A percentile compares a stretch with the other conserved stretches of the same genome.
Evolutionary conservation across 1,140 invertebrate genomes (phyloP).

Genomic region (Oreohelix idahoensis): DNA sequence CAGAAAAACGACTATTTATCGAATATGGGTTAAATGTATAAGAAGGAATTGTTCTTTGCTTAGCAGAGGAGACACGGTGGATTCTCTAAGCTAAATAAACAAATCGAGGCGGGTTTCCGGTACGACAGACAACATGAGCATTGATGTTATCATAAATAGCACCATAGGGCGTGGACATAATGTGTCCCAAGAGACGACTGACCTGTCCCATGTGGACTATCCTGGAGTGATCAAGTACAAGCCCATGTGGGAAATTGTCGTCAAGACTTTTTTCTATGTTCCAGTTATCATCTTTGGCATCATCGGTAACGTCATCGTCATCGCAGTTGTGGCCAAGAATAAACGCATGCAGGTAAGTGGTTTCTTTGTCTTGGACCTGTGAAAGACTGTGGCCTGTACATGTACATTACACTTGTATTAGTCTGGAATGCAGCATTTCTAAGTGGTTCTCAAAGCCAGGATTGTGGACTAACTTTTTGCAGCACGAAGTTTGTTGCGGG

Average conservation of each 20-base stretch:
- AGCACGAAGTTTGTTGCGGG: no score
- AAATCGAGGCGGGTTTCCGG: background rate
- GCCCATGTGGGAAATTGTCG: slow-evolving; percentile 58
- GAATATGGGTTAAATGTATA: no score
- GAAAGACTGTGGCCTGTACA: no score
- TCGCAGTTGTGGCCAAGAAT: slow-evolving; percentile 58
- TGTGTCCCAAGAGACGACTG: background rate
- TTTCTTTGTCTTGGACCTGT: no score
- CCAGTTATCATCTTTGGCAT: slow-evolving; percentile 59
- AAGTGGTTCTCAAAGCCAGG: no score
- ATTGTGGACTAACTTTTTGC: no score
- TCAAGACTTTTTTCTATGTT: slow-evolving; percentile 68
- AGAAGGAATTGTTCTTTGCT: no score
- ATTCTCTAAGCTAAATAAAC: background rate
- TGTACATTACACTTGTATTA: no score
- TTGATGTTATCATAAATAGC: background rate
- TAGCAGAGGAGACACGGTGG: background rate
- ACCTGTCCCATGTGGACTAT: slow-evolving; percentile 46
- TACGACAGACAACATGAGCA: background rate
- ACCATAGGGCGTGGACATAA: background rate
- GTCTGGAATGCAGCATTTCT: no score
- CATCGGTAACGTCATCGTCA: slow-evolving; percentile 63
- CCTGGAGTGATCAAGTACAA: slow-evolving; percentile 40
- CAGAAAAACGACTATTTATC: background rate
- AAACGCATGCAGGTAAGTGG: slow-evolving; percentile 53